Evolutionary conservation across 2,797 vertebrate species (phyloP), one percentile per base, ranked within the genome.

Genomic region (Chelonia mydas): DNA sequence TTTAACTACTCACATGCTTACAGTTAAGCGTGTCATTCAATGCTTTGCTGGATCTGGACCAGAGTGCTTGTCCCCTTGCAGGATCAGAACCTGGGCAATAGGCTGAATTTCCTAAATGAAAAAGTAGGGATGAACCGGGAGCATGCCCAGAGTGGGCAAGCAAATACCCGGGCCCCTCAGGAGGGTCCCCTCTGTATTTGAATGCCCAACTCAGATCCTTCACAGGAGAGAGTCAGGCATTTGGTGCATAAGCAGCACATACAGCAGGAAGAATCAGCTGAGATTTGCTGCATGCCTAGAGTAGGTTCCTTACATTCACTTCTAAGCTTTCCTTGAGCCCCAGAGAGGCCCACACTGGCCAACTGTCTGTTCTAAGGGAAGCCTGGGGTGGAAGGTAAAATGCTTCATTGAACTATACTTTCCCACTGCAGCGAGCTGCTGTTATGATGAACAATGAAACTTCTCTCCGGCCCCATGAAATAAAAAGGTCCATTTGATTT

Each of bases 281-380:
- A 23, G n/a, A 19, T 72, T 72, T 31, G 12, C 28, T 31, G 28
- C 28, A 61, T 33, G 28, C 57, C 33, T 5, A 15, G 25, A 77
- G 27, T 28, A 27, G 74, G 45, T 47, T 45, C 7, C 45, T 47
- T 77, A 25, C 4, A 1, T 25, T 47, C 11, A 27, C 23, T 27
- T 13, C 74, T 25, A 27, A 6, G 10, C 11, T 45, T 12, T 51
- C 61, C 65, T 45, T 25, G 68, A 27, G 65, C 37, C 68, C 57
- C 79, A 17, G 21, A n/a, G 77, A n/a, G 6, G 27, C n/a, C 3
- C 7, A 3, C 3, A 0, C 16, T 0, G 7, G 78, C 25, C 23
- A 77, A 1, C 2, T 51, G 19, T 88, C 4, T 5, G 41, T 53
- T 31, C 57, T 61, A 33, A 51, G 3, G 51, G 78, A 37, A 21